These are phyloP conservation scores for Carassius carassius DNA, from an alignment of 2,113 vertebrate species.

Conservation along the genomic window DNA sequence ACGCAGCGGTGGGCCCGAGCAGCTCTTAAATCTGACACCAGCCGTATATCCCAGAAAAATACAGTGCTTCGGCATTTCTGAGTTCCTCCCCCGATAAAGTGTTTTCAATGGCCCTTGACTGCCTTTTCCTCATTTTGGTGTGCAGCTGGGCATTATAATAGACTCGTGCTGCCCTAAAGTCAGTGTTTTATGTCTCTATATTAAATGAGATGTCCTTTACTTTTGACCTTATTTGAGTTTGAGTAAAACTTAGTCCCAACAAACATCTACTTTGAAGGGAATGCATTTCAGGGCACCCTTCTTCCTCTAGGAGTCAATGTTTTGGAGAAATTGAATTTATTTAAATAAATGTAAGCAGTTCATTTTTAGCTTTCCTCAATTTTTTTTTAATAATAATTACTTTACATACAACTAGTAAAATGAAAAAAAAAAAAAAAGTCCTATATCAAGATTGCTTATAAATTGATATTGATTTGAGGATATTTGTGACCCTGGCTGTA, in stretches of 20 bases:
- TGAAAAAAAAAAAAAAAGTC: no score
- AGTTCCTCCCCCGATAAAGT: constrained; percentile 34
- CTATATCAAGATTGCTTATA: no score
- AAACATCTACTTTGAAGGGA: constrained; percentile 2
- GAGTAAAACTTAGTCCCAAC: constrained; percentile 23
- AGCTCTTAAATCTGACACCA: constrained; percentile 36
- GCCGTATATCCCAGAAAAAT: constrained; percentile 33
- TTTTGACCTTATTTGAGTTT: constrained; percentile 29
- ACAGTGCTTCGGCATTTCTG: constrained; percentile 11
- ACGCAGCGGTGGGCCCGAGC: constrained; percentile 13
- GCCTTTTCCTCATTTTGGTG: constrained; percentile 26
- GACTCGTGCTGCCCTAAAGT: background rate
- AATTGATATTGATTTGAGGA: no score
- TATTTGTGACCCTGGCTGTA: no score
- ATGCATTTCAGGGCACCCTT: background rate
- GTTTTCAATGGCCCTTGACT: constrained; percentile 40
- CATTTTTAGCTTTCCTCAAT: background rate
- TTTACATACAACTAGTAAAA: background rate
- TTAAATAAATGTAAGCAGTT: background rate
- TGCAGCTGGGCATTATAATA: constrained; percentile 37
- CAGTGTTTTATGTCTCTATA: constrained; percentile 35
- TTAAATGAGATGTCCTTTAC: constrained; percentile 44
- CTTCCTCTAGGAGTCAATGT: no score
- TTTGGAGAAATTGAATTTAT: constrained; percentile 4
- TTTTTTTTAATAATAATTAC: no score